phyloP scores from a whole-genome alignment of 2,113 vertebrate species.

The Dryoscopus gambensis region DNA sequence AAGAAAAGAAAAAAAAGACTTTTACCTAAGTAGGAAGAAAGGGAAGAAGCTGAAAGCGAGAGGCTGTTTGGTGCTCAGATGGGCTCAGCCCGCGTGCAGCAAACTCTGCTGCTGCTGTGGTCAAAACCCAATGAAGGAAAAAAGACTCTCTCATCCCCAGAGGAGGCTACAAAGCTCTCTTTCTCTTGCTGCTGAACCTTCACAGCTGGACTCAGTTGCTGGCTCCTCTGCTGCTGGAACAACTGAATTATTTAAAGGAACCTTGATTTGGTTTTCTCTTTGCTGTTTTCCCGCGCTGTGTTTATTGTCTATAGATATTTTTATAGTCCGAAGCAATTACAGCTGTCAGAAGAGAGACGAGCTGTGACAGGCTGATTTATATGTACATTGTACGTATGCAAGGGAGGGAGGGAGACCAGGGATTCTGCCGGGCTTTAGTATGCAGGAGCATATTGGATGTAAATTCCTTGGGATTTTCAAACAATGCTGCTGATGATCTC shows the following conservation, averaged over 20 bases:
- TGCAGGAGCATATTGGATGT: not conserved
- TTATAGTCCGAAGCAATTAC: slow-evolving; percentile 80
- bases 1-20: not conserved
- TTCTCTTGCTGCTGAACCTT: slow-evolving; percentile 16
- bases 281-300: slow-evolving; percentile 18
- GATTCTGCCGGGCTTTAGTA: slow-evolving; percentile 33
- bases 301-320: slow-evolving; percentile 80
- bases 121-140: slow-evolving; percentile 4
- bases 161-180: slow-evolving; percentile 28
- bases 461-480: slow-evolving; percentile 6
- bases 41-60: slow-evolving; percentile 1
- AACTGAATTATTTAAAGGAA: slow-evolving; percentile 59
- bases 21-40: slow-evolving; percentile 14
- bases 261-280: slow-evolving; percentile 63
- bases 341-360: slow-evolving; percentile 73
- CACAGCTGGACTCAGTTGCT: slow-evolving; percentile 29
- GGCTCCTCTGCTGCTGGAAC: slow-evolving; percentile 25
- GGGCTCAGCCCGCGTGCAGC: not conserved
- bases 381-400: slow-evolving; percentile 60
- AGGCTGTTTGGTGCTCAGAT: not conserved
- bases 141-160: slow-evolving; percentile 37
- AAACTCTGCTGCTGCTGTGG: not conserved
- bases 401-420: slow-evolving; percentile 19
- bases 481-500: not conserved
- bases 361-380: slow-evolving; percentile 78